Percentiles rank a stretch among this genome's conserved stretches.
These are phyloP conservation scores for Hybognathus amarus DNA, from an alignment of 2,797 vertebrate genomes.

Conservation along the genomic window DNA sequence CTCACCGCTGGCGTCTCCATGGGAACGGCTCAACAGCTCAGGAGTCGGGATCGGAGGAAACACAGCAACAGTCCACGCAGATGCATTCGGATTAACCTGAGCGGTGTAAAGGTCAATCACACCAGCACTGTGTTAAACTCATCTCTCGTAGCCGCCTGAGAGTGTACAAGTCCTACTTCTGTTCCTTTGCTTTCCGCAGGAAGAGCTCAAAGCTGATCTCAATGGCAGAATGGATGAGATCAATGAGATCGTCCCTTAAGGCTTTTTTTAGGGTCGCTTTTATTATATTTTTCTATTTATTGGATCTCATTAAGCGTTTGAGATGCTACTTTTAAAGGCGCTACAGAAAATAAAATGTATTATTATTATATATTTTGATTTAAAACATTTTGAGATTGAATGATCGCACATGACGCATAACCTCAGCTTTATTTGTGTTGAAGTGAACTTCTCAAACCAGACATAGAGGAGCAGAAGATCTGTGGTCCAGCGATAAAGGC, in stretches of 20 bases:
- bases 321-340: too few relatives aligned
- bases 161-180: not conserved
- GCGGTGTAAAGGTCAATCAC: too few relatives aligned
- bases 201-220: not conserved
- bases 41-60: constrained; percentile 2
- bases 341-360: too few relatives aligned
- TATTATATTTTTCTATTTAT: too few relatives aligned
- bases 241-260: not conserved
- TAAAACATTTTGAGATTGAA: not conserved
- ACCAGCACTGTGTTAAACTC: not conserved
- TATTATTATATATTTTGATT: too few relatives aligned
- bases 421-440: not conserved
- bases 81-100: not conserved
- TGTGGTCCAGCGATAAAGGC: constrained; percentile 41
- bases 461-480: not conserved
- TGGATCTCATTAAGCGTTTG: too few relatives aligned
- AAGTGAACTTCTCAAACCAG: not conserved
- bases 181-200: not conserved
- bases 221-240: not conserved
- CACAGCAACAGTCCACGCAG: not conserved
- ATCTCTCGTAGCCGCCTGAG: not conserved
- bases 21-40: not conserved
- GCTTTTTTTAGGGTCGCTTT: too few relatives aligned
- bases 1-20: constrained; percentile 1
- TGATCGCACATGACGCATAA: not conserved